Evolutionary conservation across 2,888 invertebrate species (phyloP), one percentile per base, ranked within the genome.

Genomic region (Drosophila peninsularis): DNA sequence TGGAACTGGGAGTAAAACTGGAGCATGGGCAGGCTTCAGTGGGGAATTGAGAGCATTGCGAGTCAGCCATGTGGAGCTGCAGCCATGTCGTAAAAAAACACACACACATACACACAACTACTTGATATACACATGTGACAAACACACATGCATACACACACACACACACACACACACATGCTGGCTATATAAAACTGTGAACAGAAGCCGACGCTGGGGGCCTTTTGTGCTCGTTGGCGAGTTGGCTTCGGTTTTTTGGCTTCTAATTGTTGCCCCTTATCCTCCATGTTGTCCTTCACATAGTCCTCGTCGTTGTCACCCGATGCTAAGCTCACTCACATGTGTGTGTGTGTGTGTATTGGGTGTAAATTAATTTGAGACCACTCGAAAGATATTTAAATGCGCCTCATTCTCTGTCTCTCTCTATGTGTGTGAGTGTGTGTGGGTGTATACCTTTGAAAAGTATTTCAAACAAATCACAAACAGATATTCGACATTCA

Each of bases 381-480:
- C 66, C 80, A 80, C 71, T 88, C 77, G 74, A 85, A 79, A 77
- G 67, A 77, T 85, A 88, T 83, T 82, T 66, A 74, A 82, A 87
- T 88, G 62, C 42, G 50, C 49, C 52, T 47, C 49, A 32, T 27
- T 49, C 19, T 21, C 52, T 42, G 21, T 41, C 17, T 44, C 19
- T 24, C 24, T 3, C 27, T 7, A 30, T 63, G 42, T 17, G 41
- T 56, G 52, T 32, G 17, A 54, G 47, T 55, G 37, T 62, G 50
- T 44, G 58, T 55, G 49, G 34, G 34, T 63, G 52, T 21, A 30
- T 68, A 64, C 56, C 75, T 75, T 61, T 44, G 69, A 72, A 83
- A 88, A 89, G 89, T 72, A 88, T 88, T 85, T 80, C 74, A 88
- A 86, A 89, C 85, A 89, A 86, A 89, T 86, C 85, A 86, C 75